Base-by-base conservation (phyloP, 2,888 invertebrate genomes). In the Lamellibrachia satsuma region DNA sequence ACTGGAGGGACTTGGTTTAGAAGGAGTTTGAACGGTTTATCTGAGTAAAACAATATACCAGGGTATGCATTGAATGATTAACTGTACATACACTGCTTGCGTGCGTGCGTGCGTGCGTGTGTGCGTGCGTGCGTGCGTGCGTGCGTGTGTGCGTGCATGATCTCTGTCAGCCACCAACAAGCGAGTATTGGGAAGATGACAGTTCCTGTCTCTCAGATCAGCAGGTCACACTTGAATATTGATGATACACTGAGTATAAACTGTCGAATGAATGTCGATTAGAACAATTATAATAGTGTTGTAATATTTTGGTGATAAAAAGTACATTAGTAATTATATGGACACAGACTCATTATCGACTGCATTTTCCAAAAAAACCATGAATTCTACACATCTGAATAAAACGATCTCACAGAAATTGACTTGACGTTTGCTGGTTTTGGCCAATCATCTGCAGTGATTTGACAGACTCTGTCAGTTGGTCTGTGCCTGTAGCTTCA, bases 391-490 rank as follows among this genome's bases (percentile, higher is more conserved):
- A n/a, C 75, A 22, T 22, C 75, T 6, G 22, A n/a, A 4, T 75
- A 75, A 75, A 75, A 75, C 15, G 22, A 22, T 3, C 75, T 22
- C 75, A 75, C 6, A 75, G 75, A 75, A 75, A 75, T 75, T 75
- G 75, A 75, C 75, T 75, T 75, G 11, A 75, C 57, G 6, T 15
- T 3, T 11, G 75, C 75, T 75, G 9, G 55, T 55, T 75, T 75
- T 75, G 15, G 75, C n/a, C 75, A 75, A 75, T 75, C 75, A 22
- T 75, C 75, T 75, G 75, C 75, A 22, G 75, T 75, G 75, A 75
- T 75, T 75, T 75, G 75, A 75, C 75, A 75, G 75, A 75, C 15
- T 75, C 75, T 75, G 75, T 75, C 75, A 75, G 75, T 75, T 75
- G 75, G 22, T 22, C 22, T 22, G 75, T 75, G 75, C 75, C 6